A percentile compares a stretch with the other conserved stretches of the same genome.
These are phyloP conservation scores for Ceyx erithaca DNA, from an alignment of 2,797 vertebrate genomes.

Conservation along the genomic window DNA sequence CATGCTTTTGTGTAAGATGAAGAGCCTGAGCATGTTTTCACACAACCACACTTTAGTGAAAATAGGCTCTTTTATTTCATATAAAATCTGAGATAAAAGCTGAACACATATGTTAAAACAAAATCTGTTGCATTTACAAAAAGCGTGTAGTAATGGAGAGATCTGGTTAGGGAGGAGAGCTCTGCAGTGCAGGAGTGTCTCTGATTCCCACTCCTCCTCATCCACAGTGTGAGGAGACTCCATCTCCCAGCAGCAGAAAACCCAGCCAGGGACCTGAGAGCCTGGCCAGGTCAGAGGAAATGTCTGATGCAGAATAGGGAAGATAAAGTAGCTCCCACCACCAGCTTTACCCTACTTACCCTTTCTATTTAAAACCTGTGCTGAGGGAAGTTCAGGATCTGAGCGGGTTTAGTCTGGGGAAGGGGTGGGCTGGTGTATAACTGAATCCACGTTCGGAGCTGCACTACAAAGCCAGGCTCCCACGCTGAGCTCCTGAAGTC, in stretches of 20 bases:
- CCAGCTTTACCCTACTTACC: constrained; percentile 55
- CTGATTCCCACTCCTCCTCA: neutral
- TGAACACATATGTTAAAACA: neutral
- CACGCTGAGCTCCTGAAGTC: neutral
- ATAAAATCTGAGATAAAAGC: neutral
- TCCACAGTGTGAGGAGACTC: neutral
- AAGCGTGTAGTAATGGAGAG: neutral
- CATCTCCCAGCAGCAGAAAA: neutral
- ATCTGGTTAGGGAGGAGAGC: neutral
- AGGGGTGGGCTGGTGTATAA: constrained; percentile 9
- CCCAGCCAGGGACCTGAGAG: neutral
- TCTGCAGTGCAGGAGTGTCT: neutral
- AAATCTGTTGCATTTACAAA: neutral
- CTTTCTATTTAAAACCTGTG: constrained; percentile 52
- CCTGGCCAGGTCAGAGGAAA: neutral
- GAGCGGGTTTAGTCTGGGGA: constrained; percentile 7
- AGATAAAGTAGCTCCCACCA: constrained; percentile 43
- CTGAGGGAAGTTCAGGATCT: constrained; percentile 8
- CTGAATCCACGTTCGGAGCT: constrained; percentile 32
- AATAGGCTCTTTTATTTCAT: neutral
- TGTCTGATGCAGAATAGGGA: constrained; percentile 7
- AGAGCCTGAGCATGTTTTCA: neutral
- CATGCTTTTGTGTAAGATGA: neutral
- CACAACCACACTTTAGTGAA: neutral
- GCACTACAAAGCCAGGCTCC: constrained; percentile 26